Percentiles rank a stretch among this genome's conserved stretches.
Evolutionary conservation across 2,797 vertebrate genomes (phyloP).

Genomic region (Hemibagrus guttatus): DNA sequence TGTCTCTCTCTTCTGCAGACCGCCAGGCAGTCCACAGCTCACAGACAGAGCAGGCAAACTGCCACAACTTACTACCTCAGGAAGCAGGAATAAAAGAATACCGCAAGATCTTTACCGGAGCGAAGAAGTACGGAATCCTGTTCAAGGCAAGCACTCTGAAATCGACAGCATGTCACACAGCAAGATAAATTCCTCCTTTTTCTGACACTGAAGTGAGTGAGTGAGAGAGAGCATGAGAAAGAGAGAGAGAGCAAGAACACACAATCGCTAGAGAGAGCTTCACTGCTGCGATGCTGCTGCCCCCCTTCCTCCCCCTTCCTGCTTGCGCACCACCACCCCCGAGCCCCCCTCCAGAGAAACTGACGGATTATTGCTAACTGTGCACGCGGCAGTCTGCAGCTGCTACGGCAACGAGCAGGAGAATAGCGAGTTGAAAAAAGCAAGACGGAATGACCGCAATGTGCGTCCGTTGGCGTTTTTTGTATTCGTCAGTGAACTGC

Average conservation of each 20-base stretch:
- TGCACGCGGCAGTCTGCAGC: conserved; percentile 81
- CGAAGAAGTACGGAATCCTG: conserved; percentile 47
- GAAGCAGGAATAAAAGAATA: conserved; percentile 72
- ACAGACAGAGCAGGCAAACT: conserved; percentile 78
- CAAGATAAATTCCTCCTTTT: conserved; percentile 55
- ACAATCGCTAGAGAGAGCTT: conserved; percentile 45
- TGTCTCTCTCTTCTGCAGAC: conserved; percentile 65
- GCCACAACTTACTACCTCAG: conserved; percentile 84
- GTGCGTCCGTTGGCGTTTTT: conserved; percentile 79
- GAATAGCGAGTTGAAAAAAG: conserved; percentile 69
- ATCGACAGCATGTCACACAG: conserved; percentile 60
- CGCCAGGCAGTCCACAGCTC: conserved; percentile 77
- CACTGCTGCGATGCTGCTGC: conserved; percentile 59
- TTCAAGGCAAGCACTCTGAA: conserved; percentile 57
- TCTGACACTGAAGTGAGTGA: conserved; percentile 52
- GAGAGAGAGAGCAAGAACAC: conserved; percentile 54
- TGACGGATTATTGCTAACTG: conserved; percentile 86
- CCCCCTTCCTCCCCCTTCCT: conserved; percentile 61
- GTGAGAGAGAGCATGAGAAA: conserved; percentile 39
- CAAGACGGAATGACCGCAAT: conserved; percentile 77
- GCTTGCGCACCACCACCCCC: conserved; percentile 64
- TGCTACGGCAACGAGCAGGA: conserved; percentile 77
- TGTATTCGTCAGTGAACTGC: conserved; percentile 76
- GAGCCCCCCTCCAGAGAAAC: conserved; percentile 78
- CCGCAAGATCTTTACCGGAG: conserved; percentile 56